A percentile compares a stretch with the other conserved stretches of the same genome.
Evolutionary conservation across 2,797 vertebrate genomes (phyloP).

Genomic region (Bradypodion pumilum): DNA sequence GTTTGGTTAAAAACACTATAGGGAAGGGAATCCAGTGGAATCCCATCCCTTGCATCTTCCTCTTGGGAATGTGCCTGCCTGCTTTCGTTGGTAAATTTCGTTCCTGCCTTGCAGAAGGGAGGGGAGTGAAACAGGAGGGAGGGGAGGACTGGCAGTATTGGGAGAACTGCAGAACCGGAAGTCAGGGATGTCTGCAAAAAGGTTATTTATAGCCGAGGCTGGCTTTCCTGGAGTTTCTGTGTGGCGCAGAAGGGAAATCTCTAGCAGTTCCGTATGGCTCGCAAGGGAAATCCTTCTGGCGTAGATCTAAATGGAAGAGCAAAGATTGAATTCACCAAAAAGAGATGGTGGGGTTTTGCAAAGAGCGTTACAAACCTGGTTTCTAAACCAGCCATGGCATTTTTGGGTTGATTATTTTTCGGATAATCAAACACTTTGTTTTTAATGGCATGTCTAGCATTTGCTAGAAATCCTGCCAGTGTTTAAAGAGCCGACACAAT

Average conservation of each 20-base stretch:
- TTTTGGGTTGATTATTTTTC: neutral
- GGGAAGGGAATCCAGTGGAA: neutral
- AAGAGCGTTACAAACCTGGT: neutral
- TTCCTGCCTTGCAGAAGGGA: neutral
- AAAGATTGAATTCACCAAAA: neutral
- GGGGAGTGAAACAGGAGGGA: neutral
- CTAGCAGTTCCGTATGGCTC: conserved; percentile 38
- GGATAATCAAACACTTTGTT: neutral
- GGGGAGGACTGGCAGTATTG: conserved; percentile 10
- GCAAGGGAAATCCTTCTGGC: conserved; percentile 41
- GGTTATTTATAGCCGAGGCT: conserved; percentile 38
- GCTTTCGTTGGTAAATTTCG: conserved; percentile 1
- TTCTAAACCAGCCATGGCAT: neutral
- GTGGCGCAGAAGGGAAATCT: conserved; percentile 41
- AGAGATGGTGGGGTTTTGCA: neutral
- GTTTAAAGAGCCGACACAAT: neutral
- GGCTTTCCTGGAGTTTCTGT: conserved; percentile 28
- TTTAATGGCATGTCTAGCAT: neutral
- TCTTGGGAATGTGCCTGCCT: neutral
- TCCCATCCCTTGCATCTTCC: neutral
- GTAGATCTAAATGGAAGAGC: conserved; percentile 20
- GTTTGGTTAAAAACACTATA: neutral
- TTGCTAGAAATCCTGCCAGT: neutral
- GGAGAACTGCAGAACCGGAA: conserved; percentile 39
- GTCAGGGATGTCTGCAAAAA: conserved; percentile 39